These are phyloP conservation scores for Ophion ellenae DNA, from an alignment of 2,888 invertebrate species.

Conservation along the genomic window DNA sequence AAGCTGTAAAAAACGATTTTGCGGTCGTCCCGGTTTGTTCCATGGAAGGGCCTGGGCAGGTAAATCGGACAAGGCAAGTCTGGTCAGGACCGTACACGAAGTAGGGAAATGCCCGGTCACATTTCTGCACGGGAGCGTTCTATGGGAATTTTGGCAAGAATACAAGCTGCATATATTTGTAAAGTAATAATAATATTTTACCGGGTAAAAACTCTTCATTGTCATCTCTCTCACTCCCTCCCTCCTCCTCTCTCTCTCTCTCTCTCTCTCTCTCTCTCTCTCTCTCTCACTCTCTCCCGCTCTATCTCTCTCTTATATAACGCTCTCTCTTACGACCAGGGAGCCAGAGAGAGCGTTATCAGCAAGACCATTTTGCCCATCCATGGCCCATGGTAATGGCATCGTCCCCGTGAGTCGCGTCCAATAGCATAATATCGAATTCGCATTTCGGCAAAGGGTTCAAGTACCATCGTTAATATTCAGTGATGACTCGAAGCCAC, in stretches of 20 bases:
- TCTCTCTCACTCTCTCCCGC: slow-evolving; percentile 1
- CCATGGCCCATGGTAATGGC: slow-evolving; percentile 49
- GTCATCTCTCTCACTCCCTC: background rate
- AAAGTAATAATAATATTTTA: slow-evolving; percentile 25
- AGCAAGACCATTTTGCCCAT: slow-evolving; percentile 59
- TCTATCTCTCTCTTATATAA: background rate
- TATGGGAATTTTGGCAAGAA: background rate
- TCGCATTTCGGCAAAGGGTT: slow-evolving; percentile 65
- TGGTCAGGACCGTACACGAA: no score
- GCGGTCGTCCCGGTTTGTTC: no score
- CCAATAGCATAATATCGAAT: slow-evolving; percentile 66
- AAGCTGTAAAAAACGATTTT: no score
- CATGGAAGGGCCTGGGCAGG: background rate
- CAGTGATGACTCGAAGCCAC: slow-evolving; percentile 62
- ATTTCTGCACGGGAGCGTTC: background rate
- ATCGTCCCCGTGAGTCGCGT: slow-evolving; percentile 15
- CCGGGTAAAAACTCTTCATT: slow-evolving; percentile 33
- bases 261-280: background rate
- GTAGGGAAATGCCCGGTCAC: no score
- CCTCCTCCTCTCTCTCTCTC: background rate
- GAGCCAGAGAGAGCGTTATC: slow-evolving; percentile 49
- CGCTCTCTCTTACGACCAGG: background rate
- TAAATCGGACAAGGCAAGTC: background rate
- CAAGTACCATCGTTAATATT: slow-evolving; percentile 64
- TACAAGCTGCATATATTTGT: background rate